Conservation (phyloP, 2,888 invertebrate species). For the Cephus pulcher region DNA sequence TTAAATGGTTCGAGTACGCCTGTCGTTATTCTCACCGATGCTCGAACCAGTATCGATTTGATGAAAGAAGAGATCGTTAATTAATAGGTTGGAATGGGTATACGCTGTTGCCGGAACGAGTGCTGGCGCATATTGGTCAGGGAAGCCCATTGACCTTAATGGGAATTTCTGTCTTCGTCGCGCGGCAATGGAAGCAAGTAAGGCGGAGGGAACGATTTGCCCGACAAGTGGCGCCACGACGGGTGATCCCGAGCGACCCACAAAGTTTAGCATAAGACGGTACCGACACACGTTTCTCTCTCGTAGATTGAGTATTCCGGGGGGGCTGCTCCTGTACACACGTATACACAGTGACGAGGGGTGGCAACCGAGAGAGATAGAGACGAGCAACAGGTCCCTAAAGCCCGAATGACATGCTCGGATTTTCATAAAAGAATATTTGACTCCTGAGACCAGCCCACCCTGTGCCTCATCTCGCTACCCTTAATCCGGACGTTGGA, state of each 20-base stretch:
- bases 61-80: background rate
- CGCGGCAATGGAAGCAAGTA: background rate
- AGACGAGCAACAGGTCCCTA: constrained; percentile 58
- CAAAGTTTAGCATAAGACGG: constrained; percentile 58
- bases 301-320: constrained; percentile 39
- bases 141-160: background rate
- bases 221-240: constrained; percentile 61
- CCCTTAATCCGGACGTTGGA: background rate
- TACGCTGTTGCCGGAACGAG: background rate
- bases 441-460: constrained; percentile 14
- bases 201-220: constrained; percentile 25
- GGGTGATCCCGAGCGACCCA: constrained; percentile 31
- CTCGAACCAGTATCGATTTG: background rate
- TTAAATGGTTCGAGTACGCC: background rate
- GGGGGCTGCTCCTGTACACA: constrained; percentile 34
- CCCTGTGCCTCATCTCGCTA: background rate
- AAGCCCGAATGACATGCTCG: constrained; percentile 57
- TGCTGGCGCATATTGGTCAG: background rate
- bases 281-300: constrained; percentile 35
- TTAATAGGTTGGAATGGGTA: background rate
- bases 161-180: constrained; percentile 2
- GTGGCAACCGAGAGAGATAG: constrained; percentile 38
- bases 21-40: too few relatives aligned
- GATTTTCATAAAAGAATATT: constrained; percentile 50
- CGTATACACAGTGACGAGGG: constrained; percentile 35